A percentile compares a stretch with the other conserved stretches of the same genome.
These are phyloP conservation scores for Athalia rosae DNA, from an alignment of 2,888 invertebrate species.

Conservation along the genomic window DNA sequence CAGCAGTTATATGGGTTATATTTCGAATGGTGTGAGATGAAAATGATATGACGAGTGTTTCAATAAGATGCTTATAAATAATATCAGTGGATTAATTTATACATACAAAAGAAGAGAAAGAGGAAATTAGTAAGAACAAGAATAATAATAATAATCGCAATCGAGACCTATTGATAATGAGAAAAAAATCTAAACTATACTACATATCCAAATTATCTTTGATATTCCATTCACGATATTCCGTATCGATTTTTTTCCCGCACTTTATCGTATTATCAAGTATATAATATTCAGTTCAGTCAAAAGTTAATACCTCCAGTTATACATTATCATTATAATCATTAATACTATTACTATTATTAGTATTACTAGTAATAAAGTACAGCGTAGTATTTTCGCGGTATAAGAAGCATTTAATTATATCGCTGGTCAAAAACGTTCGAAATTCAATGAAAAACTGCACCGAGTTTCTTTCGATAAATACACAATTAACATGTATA, in stretches of 20 bases:
- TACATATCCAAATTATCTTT: too few relatives aligned
- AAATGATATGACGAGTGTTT: too few relatives aligned
- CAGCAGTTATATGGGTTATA: not conserved
- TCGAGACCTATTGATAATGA: too few relatives aligned
- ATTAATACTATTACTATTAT: not conserved
- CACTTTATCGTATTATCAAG: not conserved
- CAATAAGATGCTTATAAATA: too few relatives aligned
- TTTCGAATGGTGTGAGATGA: not conserved
- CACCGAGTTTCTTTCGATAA: not conserved
- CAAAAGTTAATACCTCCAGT: constrained; percentile 2
- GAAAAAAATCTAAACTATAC: too few relatives aligned
- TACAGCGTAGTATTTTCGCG: not conserved
- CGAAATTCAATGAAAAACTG: not conserved
- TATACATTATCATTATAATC: not conserved
- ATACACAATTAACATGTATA: too few relatives aligned
- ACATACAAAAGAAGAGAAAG: too few relatives aligned
- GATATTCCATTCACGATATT: too few relatives aligned
- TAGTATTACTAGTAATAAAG: not conserved
- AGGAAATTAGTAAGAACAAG: too few relatives aligned
- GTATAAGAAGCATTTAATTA: constrained; percentile 4
- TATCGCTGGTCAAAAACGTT: constrained; percentile 11
- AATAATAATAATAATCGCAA: too few relatives aligned
- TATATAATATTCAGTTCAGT: not conserved
- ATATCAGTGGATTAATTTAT: too few relatives aligned
- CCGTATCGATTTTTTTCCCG: too few relatives aligned